Conservation (phyloP, 2,797 vertebrate species). For the Halcyon badia region DNA sequence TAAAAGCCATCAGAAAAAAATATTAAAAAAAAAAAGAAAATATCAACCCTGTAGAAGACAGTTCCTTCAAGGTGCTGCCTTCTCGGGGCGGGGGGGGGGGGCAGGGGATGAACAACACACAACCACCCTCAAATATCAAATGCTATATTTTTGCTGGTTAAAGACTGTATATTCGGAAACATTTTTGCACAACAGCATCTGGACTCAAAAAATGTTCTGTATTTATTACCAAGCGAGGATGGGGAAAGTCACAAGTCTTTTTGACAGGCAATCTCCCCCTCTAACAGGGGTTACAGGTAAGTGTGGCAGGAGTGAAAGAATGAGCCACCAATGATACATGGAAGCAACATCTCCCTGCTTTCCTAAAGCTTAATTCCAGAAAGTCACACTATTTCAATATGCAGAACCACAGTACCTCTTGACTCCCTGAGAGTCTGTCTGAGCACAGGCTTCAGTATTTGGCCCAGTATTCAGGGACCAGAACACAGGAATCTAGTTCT, state of each 20-base stretch:
- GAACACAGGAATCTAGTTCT: background rate
- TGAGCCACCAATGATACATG: rapidly evolving
- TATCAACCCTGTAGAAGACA: background rate
- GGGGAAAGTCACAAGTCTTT: background rate
- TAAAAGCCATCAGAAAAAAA: background rate
- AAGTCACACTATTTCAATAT: background rate
- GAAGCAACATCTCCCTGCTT: background rate
- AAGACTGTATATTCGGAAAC: background rate
- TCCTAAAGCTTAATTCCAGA: background rate
- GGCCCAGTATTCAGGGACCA: background rate
- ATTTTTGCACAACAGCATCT: background rate
- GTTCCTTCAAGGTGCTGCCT: background rate
- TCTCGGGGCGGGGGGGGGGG: rapidly evolving
- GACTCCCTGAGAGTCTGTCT: background rate
- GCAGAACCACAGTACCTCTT: background rate
- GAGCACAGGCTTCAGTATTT: background rate
- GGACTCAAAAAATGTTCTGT: background rate
- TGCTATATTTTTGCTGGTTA: background rate
- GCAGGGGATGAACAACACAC: too few species aligned
- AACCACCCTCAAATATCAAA: background rate
- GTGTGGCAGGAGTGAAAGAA: background rate
- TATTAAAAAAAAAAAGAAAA: background rate
- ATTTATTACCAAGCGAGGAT: background rate
- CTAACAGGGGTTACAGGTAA: background rate
- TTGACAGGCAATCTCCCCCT: background rate